phyloP scores from a whole-genome alignment of 2,113 vertebrate species.

The Anoplopoma fimbria region DNA sequence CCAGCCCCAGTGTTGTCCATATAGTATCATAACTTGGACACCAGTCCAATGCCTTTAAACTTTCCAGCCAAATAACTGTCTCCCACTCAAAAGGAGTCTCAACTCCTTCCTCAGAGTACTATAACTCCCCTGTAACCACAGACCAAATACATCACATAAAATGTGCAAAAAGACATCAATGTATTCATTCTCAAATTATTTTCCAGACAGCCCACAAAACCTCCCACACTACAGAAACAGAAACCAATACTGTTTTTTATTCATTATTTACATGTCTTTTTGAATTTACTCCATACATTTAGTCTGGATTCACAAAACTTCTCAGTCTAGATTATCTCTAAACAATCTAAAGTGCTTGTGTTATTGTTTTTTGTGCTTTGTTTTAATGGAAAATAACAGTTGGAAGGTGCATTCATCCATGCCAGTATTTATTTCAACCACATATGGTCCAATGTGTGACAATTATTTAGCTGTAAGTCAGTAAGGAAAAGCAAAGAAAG shows the following conservation, averaged over 20 bases:
- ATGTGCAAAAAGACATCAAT: constrained; percentile 7
- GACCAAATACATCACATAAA: background rate
- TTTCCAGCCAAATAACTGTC: constrained; percentile 38
- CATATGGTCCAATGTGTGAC: background rate
- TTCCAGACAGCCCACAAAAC: constrained; percentile 26
- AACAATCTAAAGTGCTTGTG: no score
- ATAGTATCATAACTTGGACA: constrained; percentile 16
- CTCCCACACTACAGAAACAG: constrained; percentile 1
- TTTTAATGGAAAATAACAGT: constrained; percentile 1
- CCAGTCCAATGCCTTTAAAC: constrained; percentile 11
- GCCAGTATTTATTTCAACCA: constrained; percentile 7
- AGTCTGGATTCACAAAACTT: background rate
- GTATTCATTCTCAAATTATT: constrained; percentile 9
- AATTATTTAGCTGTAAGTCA: background rate
- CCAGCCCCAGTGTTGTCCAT: background rate
- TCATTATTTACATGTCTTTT: background rate
- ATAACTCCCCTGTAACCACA: constrained; percentile 10
- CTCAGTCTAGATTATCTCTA: background rate
- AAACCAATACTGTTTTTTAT: background rate
- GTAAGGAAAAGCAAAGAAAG: constrained; percentile 7
- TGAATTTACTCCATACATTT: background rate
- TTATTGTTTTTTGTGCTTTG: no score
- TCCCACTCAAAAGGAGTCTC: constrained; percentile 24
- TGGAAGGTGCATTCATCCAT: constrained; percentile 6
- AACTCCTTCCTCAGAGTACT: constrained; percentile 17